Base-by-base conservation (phyloP, 2,888 invertebrate species). In the Eugnorisma glareosa region DNA sequence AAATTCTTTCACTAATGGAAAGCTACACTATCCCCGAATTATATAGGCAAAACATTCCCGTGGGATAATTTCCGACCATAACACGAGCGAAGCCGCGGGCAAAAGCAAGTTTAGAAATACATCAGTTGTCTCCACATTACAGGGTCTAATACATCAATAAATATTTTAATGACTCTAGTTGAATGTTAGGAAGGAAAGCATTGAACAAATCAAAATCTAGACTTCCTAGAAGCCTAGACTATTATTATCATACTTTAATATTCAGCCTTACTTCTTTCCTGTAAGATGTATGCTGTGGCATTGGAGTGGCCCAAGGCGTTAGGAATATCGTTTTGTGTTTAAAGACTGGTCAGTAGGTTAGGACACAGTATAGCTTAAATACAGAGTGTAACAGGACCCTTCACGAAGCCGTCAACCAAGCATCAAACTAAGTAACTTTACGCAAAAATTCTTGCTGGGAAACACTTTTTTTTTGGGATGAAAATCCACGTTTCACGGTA, bases 131-230 rank as follows among this genome's bases (percentile, higher is more conserved):
- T 69, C 24, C 40, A 64, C 21, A 71, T 5, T 24, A 63, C 43
- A 63, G 48, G 61, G 37, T 54, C 51, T 45, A 61, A 61, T 63
- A 45, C 10, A 35, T 67, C 43, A 37, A 54, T 80, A 76, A 61
- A 81, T 63, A 43, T n/a, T 59, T 21, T 28, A 61, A 77, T 48
- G 54, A 6, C 6, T 8, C 18, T 0, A 10, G 35, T 48, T 82
- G 71, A 80, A 80, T 73, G 68, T 24, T n/a, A 81, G 81, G 81
- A 84, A 84, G 82, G 85, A 84, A 84, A 84, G 37, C 4, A 4
- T 48, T 48, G 15, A 57, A 31, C 54, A 37, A 45, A 64, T 67
- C 48, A 54, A 37, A 35, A 45, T 75, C 64, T 68, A 86, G 84
- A 86, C 82, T 51, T 75, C 82, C 64, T 57, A 69, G 72, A 68